A percentile compares a stretch with the other conserved stretches of the same genome.
Evolutionary conservation across 2,113 vertebrate species (phyloP).

Genomic region (Limanda limanda): DNA sequence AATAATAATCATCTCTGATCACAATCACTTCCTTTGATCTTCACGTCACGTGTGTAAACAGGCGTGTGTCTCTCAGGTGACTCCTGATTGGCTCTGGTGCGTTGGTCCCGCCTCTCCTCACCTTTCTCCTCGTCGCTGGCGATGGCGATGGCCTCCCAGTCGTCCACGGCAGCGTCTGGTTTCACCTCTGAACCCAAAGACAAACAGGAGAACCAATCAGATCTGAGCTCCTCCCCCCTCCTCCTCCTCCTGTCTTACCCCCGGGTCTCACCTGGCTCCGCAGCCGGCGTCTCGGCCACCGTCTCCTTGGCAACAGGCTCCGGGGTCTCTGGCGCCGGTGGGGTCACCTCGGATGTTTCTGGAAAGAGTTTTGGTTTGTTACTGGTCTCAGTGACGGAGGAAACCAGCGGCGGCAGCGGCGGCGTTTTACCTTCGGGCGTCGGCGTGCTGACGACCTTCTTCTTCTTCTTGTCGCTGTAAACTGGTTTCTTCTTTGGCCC

Average conservation of each 20-base stretch:
- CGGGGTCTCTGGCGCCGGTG: slow-evolving; percentile 80
- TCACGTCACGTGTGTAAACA: background rate
- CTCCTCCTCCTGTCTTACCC: background rate
- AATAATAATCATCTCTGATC: too few species aligned
- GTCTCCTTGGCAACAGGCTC: slow-evolving; percentile 76
- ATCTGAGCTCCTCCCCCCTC: background rate
- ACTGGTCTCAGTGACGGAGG: background rate
- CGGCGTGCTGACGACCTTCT: slow-evolving; percentile 84
- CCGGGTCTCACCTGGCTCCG: slow-evolving; percentile 74
- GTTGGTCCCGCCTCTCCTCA: slow-evolving; percentile 8
- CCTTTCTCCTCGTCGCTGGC: slow-evolving; percentile 93
- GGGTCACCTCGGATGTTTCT: slow-evolving; percentile 83
- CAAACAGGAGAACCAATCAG: background rate
- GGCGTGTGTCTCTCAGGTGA: background rate
- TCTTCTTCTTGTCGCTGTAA: slow-evolving; percentile 95
- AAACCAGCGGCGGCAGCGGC: background rate
- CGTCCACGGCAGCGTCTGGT: slow-evolving; percentile 87
- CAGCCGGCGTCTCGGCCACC: slow-evolving; percentile 62
- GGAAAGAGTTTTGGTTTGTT: background rate
- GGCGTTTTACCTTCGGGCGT: slow-evolving; percentile 87
- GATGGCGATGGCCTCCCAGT: slow-evolving; percentile 98
- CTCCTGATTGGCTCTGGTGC: background rate
- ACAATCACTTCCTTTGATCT: too few species aligned
- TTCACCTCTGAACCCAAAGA: slow-evolving; percentile 72
- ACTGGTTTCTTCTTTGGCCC: slow-evolving; percentile 96